phyloP scores from a whole-genome alignment of 2,113 vertebrate species.

The Chaetops frenatus region DNA sequence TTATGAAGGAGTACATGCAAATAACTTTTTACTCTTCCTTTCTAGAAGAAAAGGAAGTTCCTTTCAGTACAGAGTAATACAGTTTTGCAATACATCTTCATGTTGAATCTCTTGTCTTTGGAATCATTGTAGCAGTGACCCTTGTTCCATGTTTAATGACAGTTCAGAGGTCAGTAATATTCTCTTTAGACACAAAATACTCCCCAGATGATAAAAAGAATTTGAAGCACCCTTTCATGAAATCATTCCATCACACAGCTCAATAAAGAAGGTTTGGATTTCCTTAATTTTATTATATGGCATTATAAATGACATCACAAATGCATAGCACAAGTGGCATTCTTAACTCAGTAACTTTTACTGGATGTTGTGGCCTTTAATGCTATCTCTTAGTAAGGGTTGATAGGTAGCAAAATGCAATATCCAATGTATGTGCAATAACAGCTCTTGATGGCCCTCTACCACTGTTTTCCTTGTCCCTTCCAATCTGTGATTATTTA shows the following conservation, averaged over 20 bases:
- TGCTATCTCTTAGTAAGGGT: neutral
- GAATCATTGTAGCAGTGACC: neutral
- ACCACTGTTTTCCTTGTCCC: neutral
- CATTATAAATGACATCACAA: neutral
- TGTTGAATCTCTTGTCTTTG: neutral
- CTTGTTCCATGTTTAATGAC: neutral
- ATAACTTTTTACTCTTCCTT: neutral
- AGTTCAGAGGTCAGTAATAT: neutral
- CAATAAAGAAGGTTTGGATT: neutral
- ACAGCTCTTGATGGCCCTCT: neutral
- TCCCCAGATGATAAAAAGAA: neutral
- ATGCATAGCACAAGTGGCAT: neutral
- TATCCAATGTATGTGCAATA: accelerated
- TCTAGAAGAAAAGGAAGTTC: neutral
- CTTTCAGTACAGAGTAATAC: neutral
- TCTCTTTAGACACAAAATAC: neutral
- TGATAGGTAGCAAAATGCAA: neutral
- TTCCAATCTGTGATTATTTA: neutral
- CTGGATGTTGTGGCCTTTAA: neutral
- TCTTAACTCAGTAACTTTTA: neutral
- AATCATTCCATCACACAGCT: neutral
- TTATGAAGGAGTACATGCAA: neutral
- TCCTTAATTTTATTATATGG: neutral
- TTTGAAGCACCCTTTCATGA: neutral
- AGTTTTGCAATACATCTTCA: neutral